phyloP scores from a whole-genome alignment of 2,888 invertebrate species.

The Lamellibrachia satsuma region DNA sequence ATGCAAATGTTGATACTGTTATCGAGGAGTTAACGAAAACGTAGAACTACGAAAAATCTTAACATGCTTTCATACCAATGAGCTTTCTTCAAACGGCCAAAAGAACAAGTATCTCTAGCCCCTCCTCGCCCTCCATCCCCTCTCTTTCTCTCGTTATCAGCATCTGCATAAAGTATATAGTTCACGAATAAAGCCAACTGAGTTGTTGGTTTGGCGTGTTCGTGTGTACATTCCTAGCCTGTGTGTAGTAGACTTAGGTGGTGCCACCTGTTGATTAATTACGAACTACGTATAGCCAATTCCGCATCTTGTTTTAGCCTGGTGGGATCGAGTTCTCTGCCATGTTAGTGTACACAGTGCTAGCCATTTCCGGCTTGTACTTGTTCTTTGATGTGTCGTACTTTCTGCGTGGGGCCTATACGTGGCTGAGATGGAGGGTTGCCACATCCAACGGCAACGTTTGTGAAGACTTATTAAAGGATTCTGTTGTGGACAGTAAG shows the following conservation, averaged over 20 bases:
- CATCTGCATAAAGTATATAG: too few species aligned
- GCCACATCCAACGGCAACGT: neutral
- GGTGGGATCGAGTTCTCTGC: neutral
- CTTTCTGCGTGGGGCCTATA: neutral
- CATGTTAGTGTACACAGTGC: neutral
- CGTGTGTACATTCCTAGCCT: neutral
- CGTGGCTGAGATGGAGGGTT: neutral
- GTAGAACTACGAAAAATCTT: too few species aligned
- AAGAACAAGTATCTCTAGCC: too few species aligned
- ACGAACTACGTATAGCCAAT: neutral
- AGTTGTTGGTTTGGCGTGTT: too few species aligned
- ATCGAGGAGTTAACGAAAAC: too few species aligned
- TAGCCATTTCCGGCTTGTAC: neutral
- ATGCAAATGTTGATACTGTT: too few species aligned
- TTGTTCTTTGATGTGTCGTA: neutral
- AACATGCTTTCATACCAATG: too few species aligned
- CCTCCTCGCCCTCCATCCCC: too few species aligned
- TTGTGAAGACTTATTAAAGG: neutral
- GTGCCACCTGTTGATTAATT: neutral
- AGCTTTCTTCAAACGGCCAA: too few species aligned
- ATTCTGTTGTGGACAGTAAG: neutral
- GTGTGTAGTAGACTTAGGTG: neutral
- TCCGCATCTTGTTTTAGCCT: neutral
- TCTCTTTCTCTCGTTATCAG: too few species aligned
- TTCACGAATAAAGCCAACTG: too few species aligned